phyloP scores from a whole-genome alignment of 2,888 invertebrate genomes.

The Polydrusus pterygomalis region DNA sequence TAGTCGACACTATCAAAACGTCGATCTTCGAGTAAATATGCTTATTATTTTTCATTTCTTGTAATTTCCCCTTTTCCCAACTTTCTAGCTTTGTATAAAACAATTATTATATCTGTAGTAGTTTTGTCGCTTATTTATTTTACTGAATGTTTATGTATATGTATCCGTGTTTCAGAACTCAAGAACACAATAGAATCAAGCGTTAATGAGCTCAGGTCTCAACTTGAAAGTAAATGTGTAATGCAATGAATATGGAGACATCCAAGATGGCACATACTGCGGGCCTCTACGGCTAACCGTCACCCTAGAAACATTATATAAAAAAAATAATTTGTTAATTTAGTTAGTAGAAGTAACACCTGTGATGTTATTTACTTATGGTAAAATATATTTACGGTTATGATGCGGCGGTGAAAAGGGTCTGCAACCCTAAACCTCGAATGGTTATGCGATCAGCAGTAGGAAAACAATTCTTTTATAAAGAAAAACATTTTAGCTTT shows the following conservation, averaged over 20 bases:
- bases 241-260: conserved; percentile 85
- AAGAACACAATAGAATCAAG: conserved; percentile 98
- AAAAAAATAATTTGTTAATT: conserved; percentile 55
- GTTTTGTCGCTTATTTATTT: conserved; percentile 2
- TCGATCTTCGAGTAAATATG: no score
- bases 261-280: conserved; percentile 71
- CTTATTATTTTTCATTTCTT: no score
- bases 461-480: conserved; percentile 23
- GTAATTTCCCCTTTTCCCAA: background rate
- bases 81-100: conserved; percentile 25
- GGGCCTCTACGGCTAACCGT: conserved; percentile 55
- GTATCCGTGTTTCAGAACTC: conserved; percentile 84
- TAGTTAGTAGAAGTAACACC: conserved; percentile 57
- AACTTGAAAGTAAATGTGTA: conserved; percentile 97
- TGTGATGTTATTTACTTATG: conserved; percentile 57
- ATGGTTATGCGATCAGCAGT: background rate
- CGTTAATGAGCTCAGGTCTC: conserved; percentile 96
- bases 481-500: conserved; percentile 13
- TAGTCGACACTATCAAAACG: no score
- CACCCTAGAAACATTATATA: conserved; percentile 53
- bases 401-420: conserved; percentile 41
- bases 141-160: conserved; percentile 39
- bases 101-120: conserved; percentile 8
- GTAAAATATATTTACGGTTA: conserved; percentile 38
- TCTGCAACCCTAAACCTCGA: background rate